These are phyloP conservation scores for Dolomedes plantarius DNA, from an alignment of 2,888 invertebrate species.

Conservation along the genomic window DNA sequence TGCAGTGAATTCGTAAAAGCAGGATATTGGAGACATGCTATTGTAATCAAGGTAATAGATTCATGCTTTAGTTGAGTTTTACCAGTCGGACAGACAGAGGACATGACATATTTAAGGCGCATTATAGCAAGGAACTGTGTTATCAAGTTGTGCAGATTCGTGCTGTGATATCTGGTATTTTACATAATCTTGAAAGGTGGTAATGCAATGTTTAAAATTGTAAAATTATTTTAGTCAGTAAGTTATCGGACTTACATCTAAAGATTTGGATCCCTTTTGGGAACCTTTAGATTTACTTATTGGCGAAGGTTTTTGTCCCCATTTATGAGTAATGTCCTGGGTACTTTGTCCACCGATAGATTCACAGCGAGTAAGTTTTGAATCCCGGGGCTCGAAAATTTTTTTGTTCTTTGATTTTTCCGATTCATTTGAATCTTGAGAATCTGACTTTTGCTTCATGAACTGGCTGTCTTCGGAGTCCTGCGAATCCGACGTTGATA, in stretches of 20 bases:
- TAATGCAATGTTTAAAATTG: too few relatives aligned
- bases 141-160: too few relatives aligned
- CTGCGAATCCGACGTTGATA: slow-evolving; percentile 39
- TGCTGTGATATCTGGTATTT: too few relatives aligned
- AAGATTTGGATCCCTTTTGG: slow-evolving; percentile 45
- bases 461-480: slow-evolving; percentile 31
- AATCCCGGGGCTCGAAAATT: slow-evolving; percentile 42
- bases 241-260: slow-evolving; percentile 28
- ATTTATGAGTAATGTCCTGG: slow-evolving; percentile 17
- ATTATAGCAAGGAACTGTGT: too few relatives aligned
- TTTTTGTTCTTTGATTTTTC: slow-evolving; percentile 30
- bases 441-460: slow-evolving; percentile 55
- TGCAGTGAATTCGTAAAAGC: too few relatives aligned
- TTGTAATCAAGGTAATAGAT: too few relatives aligned
- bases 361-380: slow-evolving; percentile 41
- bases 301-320: slow-evolving; percentile 36
- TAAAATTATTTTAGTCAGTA: too few relatives aligned
- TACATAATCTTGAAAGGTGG: too few relatives aligned
- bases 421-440: slow-evolving; percentile 58
- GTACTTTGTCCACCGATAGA: slow-evolving; percentile 31
- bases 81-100: too few relatives aligned
- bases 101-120: too few relatives aligned
- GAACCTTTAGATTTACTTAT: slow-evolving; percentile 18
- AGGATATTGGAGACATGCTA: too few relatives aligned
- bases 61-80: too few relatives aligned